phyloP scores from a whole-genome alignment of 2,888 invertebrate species.

The Aphodius sticticus region DNA sequence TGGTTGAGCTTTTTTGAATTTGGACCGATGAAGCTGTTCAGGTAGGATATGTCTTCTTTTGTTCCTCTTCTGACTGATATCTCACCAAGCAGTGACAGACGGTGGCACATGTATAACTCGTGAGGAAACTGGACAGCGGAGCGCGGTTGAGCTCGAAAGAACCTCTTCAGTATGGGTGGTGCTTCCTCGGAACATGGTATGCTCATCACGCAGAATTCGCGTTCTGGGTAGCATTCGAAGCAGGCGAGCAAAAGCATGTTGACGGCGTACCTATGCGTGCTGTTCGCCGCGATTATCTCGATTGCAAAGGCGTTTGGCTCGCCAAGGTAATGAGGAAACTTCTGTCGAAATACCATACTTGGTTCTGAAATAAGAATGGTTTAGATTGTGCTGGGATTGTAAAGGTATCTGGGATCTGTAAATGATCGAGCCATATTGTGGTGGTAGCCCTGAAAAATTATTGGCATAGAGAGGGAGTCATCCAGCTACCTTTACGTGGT shows the following conservation, averaged over 20 bases:
- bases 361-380: not conserved
- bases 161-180: constrained; percentile 65
- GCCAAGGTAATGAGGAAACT: constrained; percentile 50
- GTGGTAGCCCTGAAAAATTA: too few species aligned
- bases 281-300: constrained; percentile 67
- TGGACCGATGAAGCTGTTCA: constrained; percentile 7
- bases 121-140: constrained; percentile 56
- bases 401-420: too few species aligned
- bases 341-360: constrained; percentile 10
- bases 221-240: constrained; percentile 70
- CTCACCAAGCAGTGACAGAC: constrained; percentile 32
- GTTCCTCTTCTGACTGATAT: constrained; percentile 17
- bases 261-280: constrained; percentile 64
- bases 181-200: constrained; percentile 63
- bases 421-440: too few species aligned
- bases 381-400: not conserved
- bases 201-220: constrained; percentile 70
- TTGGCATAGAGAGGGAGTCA: too few species aligned
- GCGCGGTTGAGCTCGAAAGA: constrained; percentile 59
- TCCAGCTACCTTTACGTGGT: too few species aligned
- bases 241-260: constrained; percentile 70
- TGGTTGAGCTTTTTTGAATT: constrained; percentile 8
- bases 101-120: constrained; percentile 59
- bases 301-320: constrained; percentile 68
- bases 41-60: not conserved